A percentile compares a stretch with the other conserved stretches of the same genome.
Evolutionary conservation across 2,888 invertebrate genomes (phyloP).

Genomic region (Cetonia aurata): DNA sequence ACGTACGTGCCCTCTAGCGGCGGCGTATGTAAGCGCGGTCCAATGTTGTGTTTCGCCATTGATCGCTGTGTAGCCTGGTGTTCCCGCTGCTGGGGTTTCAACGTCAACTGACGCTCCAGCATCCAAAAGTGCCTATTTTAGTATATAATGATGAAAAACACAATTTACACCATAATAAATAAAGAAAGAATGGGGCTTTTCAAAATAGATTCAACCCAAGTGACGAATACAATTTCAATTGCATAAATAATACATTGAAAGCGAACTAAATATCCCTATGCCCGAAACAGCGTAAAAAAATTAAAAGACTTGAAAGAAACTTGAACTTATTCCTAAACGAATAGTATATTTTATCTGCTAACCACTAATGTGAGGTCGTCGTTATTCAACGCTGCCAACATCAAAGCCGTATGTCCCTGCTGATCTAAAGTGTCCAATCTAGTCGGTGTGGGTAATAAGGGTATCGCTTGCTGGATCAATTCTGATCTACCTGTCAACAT

Average conservation of each 20-base stretch:
- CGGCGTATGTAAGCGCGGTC: conserved; percentile 91
- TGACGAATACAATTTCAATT: no score
- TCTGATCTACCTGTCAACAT: conserved; percentile 85
- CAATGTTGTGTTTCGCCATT: conserved; percentile 82
- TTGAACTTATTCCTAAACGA: no score
- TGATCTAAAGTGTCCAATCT: conserved; percentile 83
- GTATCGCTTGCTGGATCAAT: conserved; percentile 81
- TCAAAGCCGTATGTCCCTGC: conserved; percentile 84
- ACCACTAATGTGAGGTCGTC: conserved; percentile 81
- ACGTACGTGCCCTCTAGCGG: conserved; percentile 71
- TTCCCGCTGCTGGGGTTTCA: conserved; percentile 76
- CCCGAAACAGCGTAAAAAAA: no score
- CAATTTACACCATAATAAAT: conserved; percentile 25
- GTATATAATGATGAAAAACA: conserved; percentile 39
- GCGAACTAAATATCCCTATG: no score
- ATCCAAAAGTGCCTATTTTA: conserved; percentile 68
- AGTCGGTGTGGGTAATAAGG: conserved; percentile 78
- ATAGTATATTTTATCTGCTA: conserved; percentile 52
- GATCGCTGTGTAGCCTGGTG: conserved; percentile 68
- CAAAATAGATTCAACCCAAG: no score
- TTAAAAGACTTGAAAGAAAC: no score
- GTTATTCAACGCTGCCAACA: conserved; percentile 85
- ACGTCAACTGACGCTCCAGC: conserved; percentile 86
- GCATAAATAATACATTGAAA: no score
- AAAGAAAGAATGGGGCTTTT: no score